Base-by-base conservation (phyloP, 2,888 invertebrate species). In the Campopleginae sp. region DNA sequence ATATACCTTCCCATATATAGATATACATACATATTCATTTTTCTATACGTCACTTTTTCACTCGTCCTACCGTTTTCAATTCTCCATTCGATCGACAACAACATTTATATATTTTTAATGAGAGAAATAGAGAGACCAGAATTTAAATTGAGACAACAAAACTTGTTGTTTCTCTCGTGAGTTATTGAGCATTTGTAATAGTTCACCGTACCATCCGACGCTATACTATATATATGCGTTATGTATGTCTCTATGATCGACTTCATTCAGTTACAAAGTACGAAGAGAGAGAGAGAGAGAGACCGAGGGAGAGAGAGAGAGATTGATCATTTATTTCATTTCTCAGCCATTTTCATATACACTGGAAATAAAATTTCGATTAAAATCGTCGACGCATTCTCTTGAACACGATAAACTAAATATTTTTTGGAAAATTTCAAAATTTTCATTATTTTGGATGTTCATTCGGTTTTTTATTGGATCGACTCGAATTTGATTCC, bases 251-350 rank as follows among this genome's bases (percentile, higher is more conserved):
- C 3, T 58, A 44, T 38, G n/a, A 79, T 51, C 33, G 38, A 63
- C 48, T 80, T 80, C 72, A 72, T 63, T 72, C 65, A 70, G 68
- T 78, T 74, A 54, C 54, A 51, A 79, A 71, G 71, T 72, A 74
- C 74, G 46, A 48, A 48, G 46, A 48, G 46, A 48, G 46, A 46
- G 46, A 46, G 14, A 46, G 46, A 17, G 46, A 46, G 46, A 48
- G 46, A 48, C 8, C 7, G 42, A 42, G 42, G 10, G 46, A 48
- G 46, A n/a, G 46, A 48, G 46, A 48, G 46, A 38, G 7, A 8
- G 38, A 38, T 38, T 38, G 38, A 38, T 38, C 10, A 10, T 38
- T 38, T 38, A 38, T 38, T 38, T 8, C 1, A 5, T 10, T 38
- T 38, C 38, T 38, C 38, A 38, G 38, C 38, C 10, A 38, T 38